These are phyloP conservation scores for Neotoma lepida DNA, from an alignment of 2,113 vertebrate genomes.

Conservation along the genomic window DNA sequence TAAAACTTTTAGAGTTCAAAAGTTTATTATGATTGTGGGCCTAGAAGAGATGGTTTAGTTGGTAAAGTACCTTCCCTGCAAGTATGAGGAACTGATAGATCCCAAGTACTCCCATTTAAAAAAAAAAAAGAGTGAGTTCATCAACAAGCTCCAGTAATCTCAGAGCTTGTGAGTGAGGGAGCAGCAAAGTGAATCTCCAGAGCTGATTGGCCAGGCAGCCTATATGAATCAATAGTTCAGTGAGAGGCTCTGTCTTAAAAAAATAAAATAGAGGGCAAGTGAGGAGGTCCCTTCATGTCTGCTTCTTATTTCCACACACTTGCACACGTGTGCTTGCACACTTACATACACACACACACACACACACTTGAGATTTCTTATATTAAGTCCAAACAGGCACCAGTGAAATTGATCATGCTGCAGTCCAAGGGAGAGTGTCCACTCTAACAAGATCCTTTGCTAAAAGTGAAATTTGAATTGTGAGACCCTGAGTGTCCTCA, in stretches of 20 bases:
- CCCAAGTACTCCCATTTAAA: neutral
- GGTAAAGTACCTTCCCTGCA: neutral
- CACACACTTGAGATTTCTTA: neutral
- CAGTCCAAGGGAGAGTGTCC: neutral
- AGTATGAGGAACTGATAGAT: neutral
- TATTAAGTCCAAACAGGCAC: neutral
- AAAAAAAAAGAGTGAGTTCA: neutral
- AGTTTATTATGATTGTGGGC: neutral
- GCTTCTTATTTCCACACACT: neutral
- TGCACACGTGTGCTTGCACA: neutral
- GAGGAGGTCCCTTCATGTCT: neutral
- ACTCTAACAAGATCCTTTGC: neutral
- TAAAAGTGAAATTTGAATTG: neutral
- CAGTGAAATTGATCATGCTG: neutral
- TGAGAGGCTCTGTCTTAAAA: neutral
- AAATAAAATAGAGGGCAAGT: neutral
- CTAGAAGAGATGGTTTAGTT: neutral
- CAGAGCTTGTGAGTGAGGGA: neutral
- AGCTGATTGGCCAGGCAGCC: neutral
- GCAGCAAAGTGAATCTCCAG: neutral
- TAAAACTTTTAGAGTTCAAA: neutral
- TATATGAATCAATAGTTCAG: too few species aligned
- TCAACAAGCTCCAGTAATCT: neutral
- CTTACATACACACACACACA: neutral
- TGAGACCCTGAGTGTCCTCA: neutral